phyloP scores from a whole-genome alignment of 2,113 vertebrate genomes.

The Prietella phreatophila region DNA sequence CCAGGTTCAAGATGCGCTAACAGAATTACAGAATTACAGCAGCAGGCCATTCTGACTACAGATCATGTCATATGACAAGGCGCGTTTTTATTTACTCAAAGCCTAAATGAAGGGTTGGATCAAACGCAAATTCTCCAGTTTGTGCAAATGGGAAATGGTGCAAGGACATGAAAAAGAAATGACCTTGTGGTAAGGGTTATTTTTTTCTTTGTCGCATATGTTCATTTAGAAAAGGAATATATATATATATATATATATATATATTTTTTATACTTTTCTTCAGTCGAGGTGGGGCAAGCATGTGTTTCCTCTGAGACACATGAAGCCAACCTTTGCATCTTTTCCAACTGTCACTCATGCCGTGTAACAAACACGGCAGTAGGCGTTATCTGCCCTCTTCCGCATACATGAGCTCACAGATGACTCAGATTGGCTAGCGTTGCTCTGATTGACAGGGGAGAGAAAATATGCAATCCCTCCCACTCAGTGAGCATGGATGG shows the following conservation, averaged over 20 bases:
- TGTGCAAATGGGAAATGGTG: background rate
- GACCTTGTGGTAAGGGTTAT: background rate
- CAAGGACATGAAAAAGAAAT: background rate
- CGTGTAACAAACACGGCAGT: background rate
- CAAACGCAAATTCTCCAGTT: background rate
- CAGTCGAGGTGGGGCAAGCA: background rate
- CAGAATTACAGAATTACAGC: slow-evolving; percentile 9
- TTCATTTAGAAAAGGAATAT: background rate
- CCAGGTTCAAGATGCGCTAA: background rate
- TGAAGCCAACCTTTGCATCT: background rate
- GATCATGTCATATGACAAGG: background rate
- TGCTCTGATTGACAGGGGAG: background rate
- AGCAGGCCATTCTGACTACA: background rate
- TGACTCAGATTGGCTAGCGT: background rate
- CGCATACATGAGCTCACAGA: background rate
- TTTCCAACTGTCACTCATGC: background rate
- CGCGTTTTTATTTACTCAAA: background rate
- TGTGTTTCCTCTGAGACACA: background rate
- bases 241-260: background rate
- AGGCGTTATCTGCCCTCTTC: background rate
- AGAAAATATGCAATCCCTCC: background rate
- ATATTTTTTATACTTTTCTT: background rate
- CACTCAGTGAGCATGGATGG: background rate
- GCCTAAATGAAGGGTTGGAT: background rate
- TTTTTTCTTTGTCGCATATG: background rate